Evolutionary conservation across 1,140 invertebrate species (phyloP).

Genomic region (Anastrepha obliqua): DNA sequence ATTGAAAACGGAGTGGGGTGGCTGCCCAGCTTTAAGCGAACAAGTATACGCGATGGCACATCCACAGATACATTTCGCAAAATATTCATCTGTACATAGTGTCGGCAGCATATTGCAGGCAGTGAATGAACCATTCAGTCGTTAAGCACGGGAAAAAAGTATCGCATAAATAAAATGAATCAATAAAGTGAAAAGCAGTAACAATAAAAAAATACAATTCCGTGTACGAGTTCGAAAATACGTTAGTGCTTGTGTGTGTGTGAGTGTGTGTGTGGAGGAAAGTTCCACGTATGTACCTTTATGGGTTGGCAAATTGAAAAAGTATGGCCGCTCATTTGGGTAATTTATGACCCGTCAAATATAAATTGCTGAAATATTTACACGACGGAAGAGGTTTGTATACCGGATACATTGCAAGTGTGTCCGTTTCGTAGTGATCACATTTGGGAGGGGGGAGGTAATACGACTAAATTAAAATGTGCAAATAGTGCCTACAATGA

Average conservation of each 20-base stretch:
- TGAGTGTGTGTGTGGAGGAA: neutral
- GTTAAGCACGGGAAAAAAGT: neutral
- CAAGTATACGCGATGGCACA: slow-evolving; percentile 7
- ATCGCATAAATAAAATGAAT: neutral
- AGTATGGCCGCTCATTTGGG: neutral
- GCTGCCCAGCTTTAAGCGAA: neutral
- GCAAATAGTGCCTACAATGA: too few relatives aligned
- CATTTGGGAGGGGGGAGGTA: too few relatives aligned
- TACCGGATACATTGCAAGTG: too few relatives aligned
- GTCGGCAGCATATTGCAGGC: neutral
- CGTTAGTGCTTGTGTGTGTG: neutral
- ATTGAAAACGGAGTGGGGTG: neutral
- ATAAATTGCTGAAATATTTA: neutral
- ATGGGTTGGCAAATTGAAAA: slow-evolving; percentile 40
- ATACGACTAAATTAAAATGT: too few relatives aligned
- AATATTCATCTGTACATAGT: neutral
- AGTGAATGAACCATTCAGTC: neutral
- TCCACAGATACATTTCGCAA: neutral
- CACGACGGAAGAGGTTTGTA: too few relatives aligned
- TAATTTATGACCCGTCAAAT: slow-evolving; percentile 40
- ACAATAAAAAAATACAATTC: neutral
- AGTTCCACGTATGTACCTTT: neutral
- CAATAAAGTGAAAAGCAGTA: neutral
- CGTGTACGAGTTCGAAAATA: neutral
- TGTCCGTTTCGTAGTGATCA: too few relatives aligned